Evolutionary conservation across 2,888 invertebrate species (phyloP).

Genomic region (Synanthedon formicaeformis): DNA sequence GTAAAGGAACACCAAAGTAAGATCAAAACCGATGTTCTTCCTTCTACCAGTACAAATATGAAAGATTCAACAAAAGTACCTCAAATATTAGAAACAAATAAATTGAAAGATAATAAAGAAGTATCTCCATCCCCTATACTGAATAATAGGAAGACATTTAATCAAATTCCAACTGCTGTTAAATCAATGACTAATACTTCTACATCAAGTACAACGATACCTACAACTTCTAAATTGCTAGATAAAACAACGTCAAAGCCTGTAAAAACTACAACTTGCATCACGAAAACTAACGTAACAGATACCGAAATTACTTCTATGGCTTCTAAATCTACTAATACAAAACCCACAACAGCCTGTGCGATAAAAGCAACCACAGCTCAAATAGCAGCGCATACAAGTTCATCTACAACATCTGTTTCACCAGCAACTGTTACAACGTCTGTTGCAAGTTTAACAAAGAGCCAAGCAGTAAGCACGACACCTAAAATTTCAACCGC

Average conservation of each 20-base stretch:
- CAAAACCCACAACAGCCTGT: not conserved
- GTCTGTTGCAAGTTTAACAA: not conserved
- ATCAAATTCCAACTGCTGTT: not conserved
- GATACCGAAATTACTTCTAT: not conserved
- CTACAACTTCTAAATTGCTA: not conserved
- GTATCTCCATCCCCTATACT: not conserved
- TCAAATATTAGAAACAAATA: not conserved
- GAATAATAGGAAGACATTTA: not conserved
- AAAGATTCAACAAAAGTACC: not conserved
- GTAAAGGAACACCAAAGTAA: not conserved
- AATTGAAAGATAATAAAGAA: not conserved
- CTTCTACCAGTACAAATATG: not conserved
- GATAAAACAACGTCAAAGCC: not conserved
- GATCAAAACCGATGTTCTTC: not conserved
- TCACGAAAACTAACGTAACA: not conserved
- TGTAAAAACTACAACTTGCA: not conserved
- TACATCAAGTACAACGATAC: not conserved
- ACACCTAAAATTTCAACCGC: slow-evolving; percentile 1
- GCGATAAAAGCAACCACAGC: not conserved
- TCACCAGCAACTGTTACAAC: not conserved
- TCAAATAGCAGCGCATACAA: not conserved
- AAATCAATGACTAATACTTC: not conserved
- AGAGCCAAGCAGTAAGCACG: not conserved
- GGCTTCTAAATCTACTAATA: not conserved
- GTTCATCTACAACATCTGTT: too few relatives aligned